These are phyloP conservation scores for Stramonita haemastoma DNA, from an alignment of 2,888 invertebrate genomes.

Conservation along the genomic window DNA sequence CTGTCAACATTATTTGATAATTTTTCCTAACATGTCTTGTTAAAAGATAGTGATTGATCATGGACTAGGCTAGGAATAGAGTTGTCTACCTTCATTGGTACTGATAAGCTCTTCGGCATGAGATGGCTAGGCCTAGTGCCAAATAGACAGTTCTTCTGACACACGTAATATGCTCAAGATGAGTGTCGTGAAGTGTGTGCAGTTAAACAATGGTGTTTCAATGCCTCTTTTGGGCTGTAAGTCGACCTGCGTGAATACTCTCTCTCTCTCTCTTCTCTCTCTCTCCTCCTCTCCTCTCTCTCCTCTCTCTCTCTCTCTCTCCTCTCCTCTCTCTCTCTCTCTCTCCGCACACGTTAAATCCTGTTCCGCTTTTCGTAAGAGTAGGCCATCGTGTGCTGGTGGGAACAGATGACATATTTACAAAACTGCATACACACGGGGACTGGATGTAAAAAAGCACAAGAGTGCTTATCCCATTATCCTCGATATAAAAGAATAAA, in stretches of 20 bases:
- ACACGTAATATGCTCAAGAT: not conserved
- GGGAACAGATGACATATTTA: no score
- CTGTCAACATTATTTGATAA: no score
- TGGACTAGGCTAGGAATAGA: not conserved
- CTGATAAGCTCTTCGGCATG: no score
- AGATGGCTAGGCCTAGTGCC: not conserved
- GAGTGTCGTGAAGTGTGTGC: slow-evolving; percentile 20
- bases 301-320: slow-evolving; percentile 32
- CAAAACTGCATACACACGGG: no score
- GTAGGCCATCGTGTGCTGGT: no score
- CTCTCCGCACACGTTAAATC: no score
- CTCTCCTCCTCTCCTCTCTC: no score
- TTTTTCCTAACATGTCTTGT: no score
- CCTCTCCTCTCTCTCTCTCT: not conserved
- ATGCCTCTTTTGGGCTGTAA: slow-evolving; percentile 41
- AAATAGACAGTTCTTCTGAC: not conserved
- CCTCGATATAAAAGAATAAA: no score
- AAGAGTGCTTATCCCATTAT: no score
- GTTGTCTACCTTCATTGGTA: not conserved
- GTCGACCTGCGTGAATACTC: not conserved
- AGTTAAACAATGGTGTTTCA: slow-evolving; percentile 25
- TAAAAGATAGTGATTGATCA: not conserved
- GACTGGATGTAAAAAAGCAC: no score
- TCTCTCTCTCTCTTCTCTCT: slow-evolving; percentile 31
- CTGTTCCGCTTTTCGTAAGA: no score